Base-by-base conservation (phyloP, 2,888 invertebrate genomes). In the Drosophila nr. perissopoda region DNA sequence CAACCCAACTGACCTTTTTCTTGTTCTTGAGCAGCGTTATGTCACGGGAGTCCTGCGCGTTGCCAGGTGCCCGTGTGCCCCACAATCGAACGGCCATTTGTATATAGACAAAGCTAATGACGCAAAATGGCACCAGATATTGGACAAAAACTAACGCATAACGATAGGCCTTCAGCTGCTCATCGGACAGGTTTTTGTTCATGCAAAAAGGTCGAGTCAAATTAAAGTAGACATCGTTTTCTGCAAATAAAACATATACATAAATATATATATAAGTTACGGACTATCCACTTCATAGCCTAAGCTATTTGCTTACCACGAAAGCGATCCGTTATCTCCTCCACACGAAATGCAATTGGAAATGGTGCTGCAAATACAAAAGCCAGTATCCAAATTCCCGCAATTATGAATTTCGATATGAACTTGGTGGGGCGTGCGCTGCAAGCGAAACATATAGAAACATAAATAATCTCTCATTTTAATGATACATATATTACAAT, bases 11-110 rank as follows among this genome's bases (percentile, higher is more conserved):
- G 27, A 97, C 97, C 95, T 96, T 97, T 90, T 96, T 96, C 91
- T 97, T 97, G 91, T 97, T 97, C 84, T 95, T 95, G 93, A 96
- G 95, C 67, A 97, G 94, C 65, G 95, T 95, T n/a, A 96, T 96
- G 86, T 97, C 97, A 31, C 97, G 94, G 18, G 95, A 94, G 91
- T 96, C 96, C 86, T 96, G 95, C 1, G 96, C 96, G 89, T 96
- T 96, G 7, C 97, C 97, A 0, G 97, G 97, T 1, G 96, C 96
- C 54, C 95, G 94, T 5, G 96, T 95, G 4, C 97, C 96, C 97
- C 97, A 97, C 36, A 98, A 94, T 80, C 95, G 95, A 86, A 96
- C 94, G 0, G 96, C 96, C 95, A 98, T 97, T 89, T 97, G 93
- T 56, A 93, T 95, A 92, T 98, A 98, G 18, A 97, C 97, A 90